Percentiles rank a stretch among this genome's conserved stretches.
Conservation (phyloP, 2,113 vertebrate genomes). For the Malurus melanocephalus region DNA sequence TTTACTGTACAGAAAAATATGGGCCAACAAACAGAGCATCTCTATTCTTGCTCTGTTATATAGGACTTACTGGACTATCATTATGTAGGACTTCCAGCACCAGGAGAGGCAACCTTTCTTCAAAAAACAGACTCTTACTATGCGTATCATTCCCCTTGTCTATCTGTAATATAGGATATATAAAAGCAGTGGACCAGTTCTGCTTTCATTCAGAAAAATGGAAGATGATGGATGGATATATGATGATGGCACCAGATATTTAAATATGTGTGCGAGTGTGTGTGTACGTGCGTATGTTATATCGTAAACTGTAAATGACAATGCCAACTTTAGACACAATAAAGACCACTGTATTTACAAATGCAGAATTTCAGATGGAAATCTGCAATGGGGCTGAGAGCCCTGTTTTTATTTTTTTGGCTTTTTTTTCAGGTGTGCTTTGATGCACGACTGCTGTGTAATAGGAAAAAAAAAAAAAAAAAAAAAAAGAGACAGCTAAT, state of each 20-base stretch:
- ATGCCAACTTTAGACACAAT: neutral
- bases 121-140: neutral
- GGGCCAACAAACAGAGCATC: neutral
- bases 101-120: neutral
- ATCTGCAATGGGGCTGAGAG: neutral
- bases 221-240: neutral
- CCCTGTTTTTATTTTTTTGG: neutral
- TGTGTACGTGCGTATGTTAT: neutral
- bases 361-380: neutral
- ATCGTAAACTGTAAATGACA: neutral
- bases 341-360: neutral
- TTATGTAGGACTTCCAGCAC: neutral
- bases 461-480: neutral
- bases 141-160: neutral
- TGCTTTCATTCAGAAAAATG: neutral
- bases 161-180: neutral
- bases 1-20: neutral
- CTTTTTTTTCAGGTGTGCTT: neutral
- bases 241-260: neutral
- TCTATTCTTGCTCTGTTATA: neutral
- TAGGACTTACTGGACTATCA: neutral
- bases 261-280: neutral
- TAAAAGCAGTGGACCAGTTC: neutral
- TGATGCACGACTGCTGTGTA: neutral
- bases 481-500: neutral